Evolutionary conservation across 2,888 invertebrate genomes (phyloP), one percentile per base, ranked within the genome.

Genomic region (Unio pictorum): DNA sequence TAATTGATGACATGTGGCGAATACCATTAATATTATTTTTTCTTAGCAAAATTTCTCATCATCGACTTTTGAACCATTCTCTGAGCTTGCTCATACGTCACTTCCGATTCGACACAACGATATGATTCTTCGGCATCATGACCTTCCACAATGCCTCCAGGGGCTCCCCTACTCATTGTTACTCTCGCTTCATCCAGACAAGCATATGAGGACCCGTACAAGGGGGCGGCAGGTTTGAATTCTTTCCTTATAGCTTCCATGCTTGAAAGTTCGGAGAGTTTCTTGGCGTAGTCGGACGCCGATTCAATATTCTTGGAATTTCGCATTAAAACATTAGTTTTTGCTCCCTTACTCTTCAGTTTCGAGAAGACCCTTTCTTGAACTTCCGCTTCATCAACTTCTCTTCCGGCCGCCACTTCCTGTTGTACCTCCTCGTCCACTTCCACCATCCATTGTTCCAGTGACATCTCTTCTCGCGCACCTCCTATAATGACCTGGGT

Each of bases 391-490:
- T 60, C 73, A 15, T 71, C 73, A 17, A 69, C 71, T 23, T 75
- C 75, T 20, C 26, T 58, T 0, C 69, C 72, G 34, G 28, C 11
- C 6, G 66, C 67, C 26, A 79, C 63, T 63, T 78, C 73, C 4
- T 74, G 61, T 61, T 73, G n/a, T 7, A 84, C 84, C 57, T 81
- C 79, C 23, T 65, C 60, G 65, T 84, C 76, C 4, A 82, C 82
- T 61, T 83, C 80, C 8, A 73, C 71, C 81, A 82, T 84, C 66
- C 81, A 75, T 60, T 78, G 70, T 62, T 84, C 78, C 57, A 86
- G 73, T 1, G 84, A 83, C 18, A 86, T 71, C 69, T 86, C 84
- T 68, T 86, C 86, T 63, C 81, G 81, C 1, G 82, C 86, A 3
- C 85, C 82, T 11, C 84, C 84, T 18, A 85, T 79, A 45, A 86